phyloP scores from a whole-genome alignment of 2,888 invertebrate species.

The Balanococcus diminutus region DNA sequence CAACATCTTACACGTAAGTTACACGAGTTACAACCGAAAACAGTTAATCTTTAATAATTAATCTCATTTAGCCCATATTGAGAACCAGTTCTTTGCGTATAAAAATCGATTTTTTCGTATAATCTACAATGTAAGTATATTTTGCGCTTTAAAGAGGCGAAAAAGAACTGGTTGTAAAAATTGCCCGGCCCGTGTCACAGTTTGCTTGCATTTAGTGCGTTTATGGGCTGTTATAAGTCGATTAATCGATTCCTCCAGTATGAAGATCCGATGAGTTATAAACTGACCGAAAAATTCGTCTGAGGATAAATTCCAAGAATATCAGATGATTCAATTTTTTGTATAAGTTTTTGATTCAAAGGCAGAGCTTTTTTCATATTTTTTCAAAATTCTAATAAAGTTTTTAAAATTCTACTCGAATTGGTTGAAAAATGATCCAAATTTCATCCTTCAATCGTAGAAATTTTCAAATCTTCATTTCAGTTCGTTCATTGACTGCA shows the following conservation, averaged over 20 bases:
- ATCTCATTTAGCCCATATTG: conserved; percentile 53
- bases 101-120: conserved; percentile 39
- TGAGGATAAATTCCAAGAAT: background rate
- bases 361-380: no score
- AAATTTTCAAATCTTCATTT: background rate
- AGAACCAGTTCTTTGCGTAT: conserved; percentile 45
- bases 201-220: background rate
- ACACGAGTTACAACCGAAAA: conserved; percentile 42
- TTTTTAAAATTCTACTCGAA: no score
- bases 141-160: background rate
- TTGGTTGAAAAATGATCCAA: background rate
- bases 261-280: background rate
- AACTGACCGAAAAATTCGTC: background rate
- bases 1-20: conserved; percentile 52
- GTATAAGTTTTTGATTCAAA: no score
- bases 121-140: conserved; percentile 34
- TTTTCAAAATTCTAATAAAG: no score
- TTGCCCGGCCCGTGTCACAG: background rate
- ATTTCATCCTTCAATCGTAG: background rate
- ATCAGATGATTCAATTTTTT: no score
- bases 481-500: background rate
- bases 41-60: conserved; percentile 55
- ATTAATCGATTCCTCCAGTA: background rate
- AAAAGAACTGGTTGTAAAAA: conserved; percentile 29
- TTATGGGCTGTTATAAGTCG: background rate